Evolutionary conservation across 2,797 vertebrate genomes (phyloP), one percentile per base, ranked within the genome.

Genomic region (Rhynchotus rufescens): DNA sequence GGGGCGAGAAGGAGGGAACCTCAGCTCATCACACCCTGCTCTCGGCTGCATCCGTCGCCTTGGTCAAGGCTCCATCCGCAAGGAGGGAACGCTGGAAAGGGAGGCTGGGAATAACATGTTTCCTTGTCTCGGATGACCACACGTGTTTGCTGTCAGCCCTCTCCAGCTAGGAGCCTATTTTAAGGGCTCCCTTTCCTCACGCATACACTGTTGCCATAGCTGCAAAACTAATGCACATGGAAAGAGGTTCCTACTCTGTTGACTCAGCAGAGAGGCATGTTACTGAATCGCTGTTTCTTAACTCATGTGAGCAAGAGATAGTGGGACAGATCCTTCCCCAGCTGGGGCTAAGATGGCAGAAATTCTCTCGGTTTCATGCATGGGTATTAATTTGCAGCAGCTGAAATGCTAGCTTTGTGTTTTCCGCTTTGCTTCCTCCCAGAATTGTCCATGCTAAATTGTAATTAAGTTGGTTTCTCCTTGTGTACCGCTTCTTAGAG

Each of bases 161-260:
- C 84, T 32, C 92, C 90, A 93, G 81, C 90, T 60, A 67, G 92
- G 82, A 73, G 64, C 88, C 92, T 96, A 94, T 96, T 96, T 95
- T 96, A 65, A 95, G 94, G 60, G 1, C 57, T 66, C 32, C 86
- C 66, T 92, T 44, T 74, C 91, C 94, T 94, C 91, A 66, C 59
- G 45, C 57, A 72, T 51, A 34, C 79, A 60, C 52, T 47, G 84
- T 93, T 94, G 84, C 82, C 77, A 89, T 89, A 49, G 87, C 76
- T 88, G 79, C 88, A 89, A 89, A 88, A 87, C 92, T 52, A 67
- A 45, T 65, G 78, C 64, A 94, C 80, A 90, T 81, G 88, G 85
- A 86, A 56, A 72, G 78, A 92, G 72, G 75, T 45, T 47, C 90
- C 30, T 60, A 54, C 72, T 69, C 42, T 49, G 68, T 45, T 86